These are phyloP conservation scores for Pantherophis alleghaniensis DNA, from an alignment of 2,797 vertebrate species.

Conservation along the genomic window DNA sequence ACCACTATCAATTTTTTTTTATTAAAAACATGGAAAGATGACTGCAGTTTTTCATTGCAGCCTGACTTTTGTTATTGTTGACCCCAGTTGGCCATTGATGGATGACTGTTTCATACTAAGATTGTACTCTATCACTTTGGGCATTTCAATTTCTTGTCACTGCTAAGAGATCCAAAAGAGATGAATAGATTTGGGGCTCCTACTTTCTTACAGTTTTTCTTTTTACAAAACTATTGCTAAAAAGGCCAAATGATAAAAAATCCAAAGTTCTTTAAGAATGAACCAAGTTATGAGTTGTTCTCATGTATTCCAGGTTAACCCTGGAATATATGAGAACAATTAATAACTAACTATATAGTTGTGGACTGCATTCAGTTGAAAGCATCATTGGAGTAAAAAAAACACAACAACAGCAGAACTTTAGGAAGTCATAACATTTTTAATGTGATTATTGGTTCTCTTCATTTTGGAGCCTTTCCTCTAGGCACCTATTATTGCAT, in stretches of 20 bases:
- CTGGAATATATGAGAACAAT: not conserved
- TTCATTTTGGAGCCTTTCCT: not conserved
- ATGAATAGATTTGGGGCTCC: not conserved
- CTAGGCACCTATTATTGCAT: not conserved
- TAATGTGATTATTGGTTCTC: not conserved
- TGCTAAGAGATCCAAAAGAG: not conserved
- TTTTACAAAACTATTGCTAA: not conserved
- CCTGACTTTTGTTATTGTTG: constrained; percentile 4
- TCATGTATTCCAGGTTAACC: too few species aligned
- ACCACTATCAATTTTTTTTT: not conserved
- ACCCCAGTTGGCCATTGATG: not conserved
- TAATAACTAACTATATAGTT: not conserved
- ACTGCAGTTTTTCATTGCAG: not conserved
- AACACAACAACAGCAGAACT: not conserved
- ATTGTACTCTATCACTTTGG: too few species aligned
- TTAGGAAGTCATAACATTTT: not conserved
- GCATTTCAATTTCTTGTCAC: constrained; percentile 6
- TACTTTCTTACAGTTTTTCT: not conserved
- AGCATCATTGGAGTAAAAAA: not conserved
- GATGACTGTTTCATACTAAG: not conserved
- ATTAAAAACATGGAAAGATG: not conserved
- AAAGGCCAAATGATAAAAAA: not conserved
- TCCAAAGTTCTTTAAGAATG: not conserved
- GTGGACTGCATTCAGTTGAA: not conserved
- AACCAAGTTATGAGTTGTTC: not conserved